phyloP scores from a whole-genome alignment of 2,113 vertebrate genomes.

The Lepus timidus region DNA sequence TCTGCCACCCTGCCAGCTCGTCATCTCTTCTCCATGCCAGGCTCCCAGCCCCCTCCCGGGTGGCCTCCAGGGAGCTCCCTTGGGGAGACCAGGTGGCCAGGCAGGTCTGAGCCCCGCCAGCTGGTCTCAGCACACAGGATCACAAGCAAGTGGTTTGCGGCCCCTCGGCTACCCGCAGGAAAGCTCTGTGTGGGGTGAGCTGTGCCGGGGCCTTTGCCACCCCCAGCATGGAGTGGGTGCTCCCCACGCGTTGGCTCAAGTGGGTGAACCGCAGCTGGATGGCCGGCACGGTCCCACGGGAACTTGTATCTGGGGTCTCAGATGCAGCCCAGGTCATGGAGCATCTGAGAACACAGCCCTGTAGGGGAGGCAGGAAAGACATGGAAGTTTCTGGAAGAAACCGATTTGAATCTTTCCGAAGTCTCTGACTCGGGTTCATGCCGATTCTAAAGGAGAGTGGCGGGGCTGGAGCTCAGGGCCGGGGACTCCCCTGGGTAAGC shows the following conservation, averaged over 20 bases:
- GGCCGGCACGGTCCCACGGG: too few relatives aligned
- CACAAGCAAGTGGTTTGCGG: too few relatives aligned
- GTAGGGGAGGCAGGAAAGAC: not conserved
- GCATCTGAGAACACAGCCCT: not conserved
- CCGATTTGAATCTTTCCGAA: not conserved
- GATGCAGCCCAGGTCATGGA: not conserved
- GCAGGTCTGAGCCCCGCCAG: not conserved
- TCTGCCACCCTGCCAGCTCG: too few relatives aligned
- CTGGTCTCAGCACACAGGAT: fast-evolving
- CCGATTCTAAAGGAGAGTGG: not conserved
- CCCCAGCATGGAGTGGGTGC: too few relatives aligned
- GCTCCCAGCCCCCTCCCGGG: not conserved
- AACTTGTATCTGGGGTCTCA: not conserved
- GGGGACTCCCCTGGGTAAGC: not conserved
- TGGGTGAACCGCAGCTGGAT: fast-evolving
- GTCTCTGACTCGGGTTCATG: not conserved
- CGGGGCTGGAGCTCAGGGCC: not conserved
- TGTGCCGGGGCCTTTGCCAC: fast-evolving
- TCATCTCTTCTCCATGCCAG: fast-evolving
- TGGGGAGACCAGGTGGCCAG: not conserved
- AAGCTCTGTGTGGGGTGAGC: not conserved
- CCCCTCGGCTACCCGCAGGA: not conserved
- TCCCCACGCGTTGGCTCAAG: not conserved
- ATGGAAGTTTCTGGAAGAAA: not conserved
- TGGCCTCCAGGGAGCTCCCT: not conserved